Percentiles rank a stretch among this genome's conserved stretches.
These are phyloP conservation scores for Pardalotus punctatus DNA, from an alignment of 2,113 vertebrate genomes.

Conservation along the genomic window DNA sequence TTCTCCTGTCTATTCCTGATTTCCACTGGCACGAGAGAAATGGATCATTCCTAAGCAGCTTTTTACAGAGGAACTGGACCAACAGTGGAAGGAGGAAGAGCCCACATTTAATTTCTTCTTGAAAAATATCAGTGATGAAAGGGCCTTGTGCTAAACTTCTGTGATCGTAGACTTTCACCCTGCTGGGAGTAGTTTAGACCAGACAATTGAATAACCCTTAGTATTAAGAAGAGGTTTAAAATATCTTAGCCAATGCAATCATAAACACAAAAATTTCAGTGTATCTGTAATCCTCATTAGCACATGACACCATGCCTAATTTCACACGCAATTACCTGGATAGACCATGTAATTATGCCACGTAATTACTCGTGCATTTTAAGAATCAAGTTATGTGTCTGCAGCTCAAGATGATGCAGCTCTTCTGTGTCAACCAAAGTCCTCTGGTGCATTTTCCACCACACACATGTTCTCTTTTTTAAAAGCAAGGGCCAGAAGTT, in stretches of 20 bases:
- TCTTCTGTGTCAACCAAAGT: not conserved
- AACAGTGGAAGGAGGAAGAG: not conserved
- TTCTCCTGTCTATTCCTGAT: slow-evolving; percentile 36
- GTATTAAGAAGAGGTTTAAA: not conserved
- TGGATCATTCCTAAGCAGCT: not conserved
- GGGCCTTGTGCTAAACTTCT: not conserved
- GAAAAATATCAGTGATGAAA: not conserved
- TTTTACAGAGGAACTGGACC: not conserved
- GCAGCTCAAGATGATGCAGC: not conserved
- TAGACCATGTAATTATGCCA: slow-evolving; percentile 18
- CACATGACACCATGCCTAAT: slow-evolving; percentile 23
- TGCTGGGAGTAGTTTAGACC: not conserved
- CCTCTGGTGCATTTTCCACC: not conserved
- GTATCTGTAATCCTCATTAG: slow-evolving; percentile 38
- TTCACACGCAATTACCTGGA: slow-evolving; percentile 44
- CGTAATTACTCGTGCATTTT: slow-evolving; percentile 22
- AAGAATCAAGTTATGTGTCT: not conserved
- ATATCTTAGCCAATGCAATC: not conserved
- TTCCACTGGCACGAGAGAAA: not conserved
- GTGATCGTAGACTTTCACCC: not conserved
- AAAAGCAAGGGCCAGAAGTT: not conserved
- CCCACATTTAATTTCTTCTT: not conserved
- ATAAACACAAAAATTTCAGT: slow-evolving; percentile 1
- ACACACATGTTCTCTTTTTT: not conserved
- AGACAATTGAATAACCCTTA: not conserved